A percentile compares a stretch with the other conserved stretches of the same genome.
Conservation (phyloP, 64 coral and sea anemone genomes). For the Montipora sp. region DNA sequence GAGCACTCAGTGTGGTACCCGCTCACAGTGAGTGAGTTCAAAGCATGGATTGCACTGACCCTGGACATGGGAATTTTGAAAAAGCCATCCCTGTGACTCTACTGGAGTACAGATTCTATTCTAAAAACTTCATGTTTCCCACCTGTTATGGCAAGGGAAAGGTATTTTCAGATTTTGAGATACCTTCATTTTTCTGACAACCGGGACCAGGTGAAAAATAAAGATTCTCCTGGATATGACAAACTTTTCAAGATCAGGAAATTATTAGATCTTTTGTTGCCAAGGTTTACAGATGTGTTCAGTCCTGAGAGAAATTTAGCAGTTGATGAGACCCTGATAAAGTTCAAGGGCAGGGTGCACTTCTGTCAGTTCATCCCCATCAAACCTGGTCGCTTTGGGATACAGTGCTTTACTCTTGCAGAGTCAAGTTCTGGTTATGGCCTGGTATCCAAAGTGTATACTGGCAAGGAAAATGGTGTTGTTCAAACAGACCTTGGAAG, state of each 20-base stretch:
- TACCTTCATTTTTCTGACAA: background rate
- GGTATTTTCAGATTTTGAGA: background rate
- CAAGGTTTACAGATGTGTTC: background rate
- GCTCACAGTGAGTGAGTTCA: background rate
- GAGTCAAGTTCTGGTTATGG: no score
- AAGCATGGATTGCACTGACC: background rate
- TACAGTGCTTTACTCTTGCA: no score
- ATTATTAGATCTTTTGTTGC: background rate
- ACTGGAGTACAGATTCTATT: background rate
- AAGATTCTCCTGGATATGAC: background rate
- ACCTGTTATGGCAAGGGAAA: background rate
- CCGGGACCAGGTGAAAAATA: background rate
- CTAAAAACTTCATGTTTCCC: background rate
- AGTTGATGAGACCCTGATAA: background rate
- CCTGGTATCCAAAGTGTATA: slow-evolving; percentile 11
- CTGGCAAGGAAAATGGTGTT: slow-evolving; percentile 44
- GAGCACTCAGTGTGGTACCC: background rate
- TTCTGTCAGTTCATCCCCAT: background rate
- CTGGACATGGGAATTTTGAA: background rate
- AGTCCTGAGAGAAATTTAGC: background rate
- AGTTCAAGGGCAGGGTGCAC: background rate
- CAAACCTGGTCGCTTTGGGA: no score
- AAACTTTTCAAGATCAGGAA: background rate
- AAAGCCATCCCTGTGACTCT: background rate
- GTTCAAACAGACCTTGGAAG: slow-evolving; percentile 54